Percentiles rank a stretch among this genome's conserved stretches.
Evolutionary conservation across 2,797 vertebrate genomes (phyloP).

Genomic region (Vespertilio murinus): DNA sequence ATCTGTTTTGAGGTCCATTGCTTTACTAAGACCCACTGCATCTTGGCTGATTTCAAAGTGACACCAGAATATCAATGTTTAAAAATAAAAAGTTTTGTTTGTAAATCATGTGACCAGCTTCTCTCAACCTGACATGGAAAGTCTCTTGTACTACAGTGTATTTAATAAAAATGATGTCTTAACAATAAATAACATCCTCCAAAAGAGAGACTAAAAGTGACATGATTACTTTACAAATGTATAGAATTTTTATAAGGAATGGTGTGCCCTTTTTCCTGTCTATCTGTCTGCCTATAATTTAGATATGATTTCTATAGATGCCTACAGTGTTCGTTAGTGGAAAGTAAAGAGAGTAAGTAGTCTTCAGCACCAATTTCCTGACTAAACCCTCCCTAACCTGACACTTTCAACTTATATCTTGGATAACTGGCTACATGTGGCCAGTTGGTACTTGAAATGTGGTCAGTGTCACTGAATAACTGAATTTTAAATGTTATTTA

Average conservation of each 20-base stretch:
- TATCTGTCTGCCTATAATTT: neutral
- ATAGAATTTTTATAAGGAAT: neutral
- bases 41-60: slow-evolving; percentile 89
- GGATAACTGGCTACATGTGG: neutral
- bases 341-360: neutral
- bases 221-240: slow-evolving; percentile 75
- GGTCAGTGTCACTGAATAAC: neutral
- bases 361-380: neutral
- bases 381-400: neutral
- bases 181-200: slow-evolving; percentile 87
- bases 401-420: neutral
- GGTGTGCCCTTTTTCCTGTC: neutral
- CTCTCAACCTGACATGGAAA: slow-evolving; percentile 93
- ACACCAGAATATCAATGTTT: slow-evolving; percentile 87
- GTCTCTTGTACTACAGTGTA: slow-evolving; percentile 95
- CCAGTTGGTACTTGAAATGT: neutral
- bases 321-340: neutral
- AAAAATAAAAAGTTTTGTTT: slow-evolving; percentile 84
- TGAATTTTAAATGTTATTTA: slow-evolving; percentile 20
- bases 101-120: slow-evolving; percentile 97
- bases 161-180: slow-evolving; percentile 96
- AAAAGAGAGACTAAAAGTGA: slow-evolving; percentile 76
- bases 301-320: neutral
- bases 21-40: slow-evolving; percentile 86
- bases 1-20: slow-evolving; percentile 91